These are phyloP conservation scores for Gortyna flavago DNA, from an alignment of 2,888 invertebrate species.

Conservation along the genomic window DNA sequence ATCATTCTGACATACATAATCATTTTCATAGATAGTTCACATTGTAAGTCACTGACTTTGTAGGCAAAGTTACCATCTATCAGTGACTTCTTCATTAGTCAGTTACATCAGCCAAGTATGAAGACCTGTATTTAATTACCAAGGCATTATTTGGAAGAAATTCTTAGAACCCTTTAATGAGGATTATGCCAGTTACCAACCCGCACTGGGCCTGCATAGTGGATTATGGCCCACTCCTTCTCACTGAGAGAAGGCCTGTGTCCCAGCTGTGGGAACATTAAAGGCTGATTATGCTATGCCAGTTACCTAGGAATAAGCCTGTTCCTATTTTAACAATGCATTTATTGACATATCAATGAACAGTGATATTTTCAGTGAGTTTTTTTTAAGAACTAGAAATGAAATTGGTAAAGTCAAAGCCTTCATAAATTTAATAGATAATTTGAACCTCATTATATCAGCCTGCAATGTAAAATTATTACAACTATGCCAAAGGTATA, in stretches of 20 bases:
- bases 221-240: neutral
- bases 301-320: neutral
- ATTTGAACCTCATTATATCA: no score
- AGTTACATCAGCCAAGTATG: constrained; percentile 16
- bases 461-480: neutral
- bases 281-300: neutral
- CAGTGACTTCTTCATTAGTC: neutral
- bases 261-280: neutral
- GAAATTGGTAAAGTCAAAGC: neutral
- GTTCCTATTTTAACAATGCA: neutral
- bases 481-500: neutral
- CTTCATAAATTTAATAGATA: no score
- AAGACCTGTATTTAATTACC: constrained; percentile 32
- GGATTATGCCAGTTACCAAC: neutral
- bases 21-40: constrained; percentile 19
- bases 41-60: constrained; percentile 20
- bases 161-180: neutral
- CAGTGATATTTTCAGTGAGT: neutral
- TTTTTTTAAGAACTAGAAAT: neutral
- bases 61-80: constrained; percentile 24
- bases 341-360: neutral
- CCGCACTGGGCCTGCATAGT: neutral
- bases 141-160: constrained; percentile 25
- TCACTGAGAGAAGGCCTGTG: no score
- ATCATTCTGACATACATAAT: constrained; percentile 41